phyloP scores from a whole-genome alignment of 1,140 invertebrate genomes.

The Drosophila pruinosa region DNA sequence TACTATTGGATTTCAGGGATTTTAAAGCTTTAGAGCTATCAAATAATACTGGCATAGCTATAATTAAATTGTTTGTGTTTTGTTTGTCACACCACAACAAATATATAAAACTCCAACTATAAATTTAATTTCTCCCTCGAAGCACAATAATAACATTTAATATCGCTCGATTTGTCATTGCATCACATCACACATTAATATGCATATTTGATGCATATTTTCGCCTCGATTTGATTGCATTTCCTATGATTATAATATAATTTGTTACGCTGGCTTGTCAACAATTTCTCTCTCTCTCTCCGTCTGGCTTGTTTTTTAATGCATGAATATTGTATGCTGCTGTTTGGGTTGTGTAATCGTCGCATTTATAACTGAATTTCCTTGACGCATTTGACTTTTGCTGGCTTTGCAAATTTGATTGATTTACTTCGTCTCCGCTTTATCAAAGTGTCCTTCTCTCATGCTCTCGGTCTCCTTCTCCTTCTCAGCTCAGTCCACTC shows the following conservation, averaged over 20 bases:
- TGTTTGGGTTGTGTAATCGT: constrained; percentile 20
- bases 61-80: too few species aligned
- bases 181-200: background rate
- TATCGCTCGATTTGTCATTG: background rate
- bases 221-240: background rate
- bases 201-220: background rate
- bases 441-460: background rate
- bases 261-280: background rate
- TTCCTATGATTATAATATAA: background rate
- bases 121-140: too few species aligned
- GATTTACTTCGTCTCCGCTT: constrained; percentile 3
- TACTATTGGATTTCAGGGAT: too few species aligned
- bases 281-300: too few species aligned
- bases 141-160: too few species aligned
- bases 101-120: too few species aligned
- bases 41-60: too few species aligned
- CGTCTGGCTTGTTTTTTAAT: background rate
- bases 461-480: background rate
- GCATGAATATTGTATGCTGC: background rate
- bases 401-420: constrained; percentile 22
- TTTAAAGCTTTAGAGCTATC: too few species aligned
- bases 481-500: background rate
- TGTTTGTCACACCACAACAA: too few species aligned
- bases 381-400: constrained; percentile 16
- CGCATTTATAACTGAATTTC: constrained; percentile 42